Percentiles rank a stretch among this genome's conserved stretches.
phyloP scores from a whole-genome alignment of 2,888 invertebrate genomes.

The Xestoiulus laeticollis region DNA sequence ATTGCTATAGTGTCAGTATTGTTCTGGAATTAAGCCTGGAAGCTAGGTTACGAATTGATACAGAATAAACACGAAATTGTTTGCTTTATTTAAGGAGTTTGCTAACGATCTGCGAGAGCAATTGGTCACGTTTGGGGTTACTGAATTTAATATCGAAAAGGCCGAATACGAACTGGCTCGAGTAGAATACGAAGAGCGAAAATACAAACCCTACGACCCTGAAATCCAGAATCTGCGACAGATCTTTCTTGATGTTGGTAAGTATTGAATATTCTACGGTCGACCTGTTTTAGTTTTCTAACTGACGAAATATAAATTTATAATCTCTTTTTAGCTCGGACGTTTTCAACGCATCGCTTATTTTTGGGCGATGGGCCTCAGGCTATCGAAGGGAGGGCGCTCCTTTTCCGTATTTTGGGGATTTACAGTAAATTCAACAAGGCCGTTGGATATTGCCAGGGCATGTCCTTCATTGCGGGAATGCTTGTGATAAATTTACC shows the following conservation, averaged over 20 bases:
- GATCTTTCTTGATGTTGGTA: constrained; percentile 52
- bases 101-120: constrained; percentile 31
- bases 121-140: constrained; percentile 27
- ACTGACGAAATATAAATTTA: too few relatives aligned
- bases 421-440: constrained; percentile 52
- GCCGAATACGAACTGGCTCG: constrained; percentile 47
- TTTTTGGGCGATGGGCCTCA: constrained; percentile 51
- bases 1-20: too few relatives aligned
- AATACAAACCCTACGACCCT: background rate
- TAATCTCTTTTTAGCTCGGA: constrained; percentile 49
- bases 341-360: constrained; percentile 53
- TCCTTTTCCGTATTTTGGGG: constrained; percentile 55
- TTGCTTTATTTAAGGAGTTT: constrained; percentile 39
- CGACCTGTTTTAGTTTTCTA: too few relatives aligned
- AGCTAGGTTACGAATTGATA: too few relatives aligned
- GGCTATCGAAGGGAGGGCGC: constrained; percentile 53
- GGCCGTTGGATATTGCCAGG: constrained; percentile 54
- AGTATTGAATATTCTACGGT: too few relatives aligned
- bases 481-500: constrained; percentile 53
- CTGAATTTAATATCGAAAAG: constrained; percentile 48
- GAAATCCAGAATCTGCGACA: constrained; percentile 43
- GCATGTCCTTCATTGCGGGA: constrained; percentile 55
- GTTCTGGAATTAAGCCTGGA: too few relatives aligned
- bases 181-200: background rate
- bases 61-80: too few relatives aligned